Evolutionary conservation across 2,888 invertebrate species (phyloP).

Genomic region (Drosophila nigricruria): DNA sequence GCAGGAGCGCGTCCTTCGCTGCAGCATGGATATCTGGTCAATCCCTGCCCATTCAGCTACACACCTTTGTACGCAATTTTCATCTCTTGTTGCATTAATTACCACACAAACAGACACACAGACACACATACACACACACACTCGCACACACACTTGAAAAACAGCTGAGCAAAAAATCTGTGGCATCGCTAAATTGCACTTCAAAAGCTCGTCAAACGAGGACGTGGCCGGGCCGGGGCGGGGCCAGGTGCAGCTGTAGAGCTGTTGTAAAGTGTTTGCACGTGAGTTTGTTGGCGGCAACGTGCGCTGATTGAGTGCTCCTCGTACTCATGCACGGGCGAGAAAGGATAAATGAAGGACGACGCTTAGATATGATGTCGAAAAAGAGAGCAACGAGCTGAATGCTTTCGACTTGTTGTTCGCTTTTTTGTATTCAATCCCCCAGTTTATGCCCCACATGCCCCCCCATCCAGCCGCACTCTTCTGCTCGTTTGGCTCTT

Average conservation of each 20-base stretch:
- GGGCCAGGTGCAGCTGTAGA: not conserved
- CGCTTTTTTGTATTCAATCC: conserved; percentile 32
- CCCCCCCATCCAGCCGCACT: not conserved
- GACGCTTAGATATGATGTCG: conserved; percentile 73
- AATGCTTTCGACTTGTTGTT: conserved; percentile 44
- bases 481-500: conserved; percentile 21
- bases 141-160: conserved; percentile 44
- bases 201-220: conserved; percentile 60
- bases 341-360: conserved; percentile 79
- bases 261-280: conserved; percentile 76
- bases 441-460: not conserved
- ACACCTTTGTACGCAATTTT: conserved; percentile 51
- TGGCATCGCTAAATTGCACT: conserved; percentile 78
- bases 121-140: conserved; percentile 1
- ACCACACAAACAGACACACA: conserved; percentile 56
- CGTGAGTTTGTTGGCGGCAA: conserved; percentile 77
- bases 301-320: conserved; percentile 80
- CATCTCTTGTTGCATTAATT: conserved; percentile 73
- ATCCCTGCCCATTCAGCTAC: conserved; percentile 18
- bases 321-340: conserved; percentile 42
- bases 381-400: conserved; percentile 40
- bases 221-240: not conserved
- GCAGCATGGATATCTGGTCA: conserved; percentile 28
- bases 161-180: conserved; percentile 67
- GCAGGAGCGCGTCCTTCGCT: not conserved